Base-by-base conservation (phyloP, 2,888 invertebrate species). In the Lumbricus terrestris region DNA sequence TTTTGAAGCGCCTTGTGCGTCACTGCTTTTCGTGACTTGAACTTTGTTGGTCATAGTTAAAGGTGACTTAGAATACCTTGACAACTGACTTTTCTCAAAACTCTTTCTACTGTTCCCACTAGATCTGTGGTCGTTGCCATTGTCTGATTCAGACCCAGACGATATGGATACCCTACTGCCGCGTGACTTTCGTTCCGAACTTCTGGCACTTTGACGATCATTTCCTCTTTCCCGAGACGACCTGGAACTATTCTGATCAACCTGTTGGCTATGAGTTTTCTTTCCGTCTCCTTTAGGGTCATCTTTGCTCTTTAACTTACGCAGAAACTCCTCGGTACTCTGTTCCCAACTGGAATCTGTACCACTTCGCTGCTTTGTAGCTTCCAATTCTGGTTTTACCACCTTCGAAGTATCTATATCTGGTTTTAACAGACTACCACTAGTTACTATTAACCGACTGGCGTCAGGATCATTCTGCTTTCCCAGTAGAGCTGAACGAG, bases 261-360 rank as follows among this genome's bases (percentile, higher is more conserved):
- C 85, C 34, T 34, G 34, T n/a, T 3, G 20, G 23, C 18, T 85
- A 5, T 35, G 34, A 11, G 85, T 23, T 23, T 35, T 85, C 85
- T 85, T 85, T 85, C 37, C 85, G 23, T 85, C 85, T 23, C 34
- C 37, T 85, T 85, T 85, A 85, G 5, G 16, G 18, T 85, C 85
- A 6, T 85, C 85, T 85, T 35, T 85, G 85, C 37, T 85, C 20
- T 88, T 34, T 37, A 88, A 47, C 33, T 88, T 88, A 20, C 88
- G 88, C 42, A 88, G 37, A 37, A 88, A 88, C 88, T 88, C 88
- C 88, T 88, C 88, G 20, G 88, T 88, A 35, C 88, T 88, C 37
- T 47, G 37, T 33, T 88, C 88, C 88, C 88, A 88, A 20, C 35
- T 37, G 33, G 42, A 38, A 34, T 88, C 88, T 34, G n/a, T 40